Base-by-base conservation (phyloP, 2,797 vertebrate species). In the Chelon labrosus region DNA sequence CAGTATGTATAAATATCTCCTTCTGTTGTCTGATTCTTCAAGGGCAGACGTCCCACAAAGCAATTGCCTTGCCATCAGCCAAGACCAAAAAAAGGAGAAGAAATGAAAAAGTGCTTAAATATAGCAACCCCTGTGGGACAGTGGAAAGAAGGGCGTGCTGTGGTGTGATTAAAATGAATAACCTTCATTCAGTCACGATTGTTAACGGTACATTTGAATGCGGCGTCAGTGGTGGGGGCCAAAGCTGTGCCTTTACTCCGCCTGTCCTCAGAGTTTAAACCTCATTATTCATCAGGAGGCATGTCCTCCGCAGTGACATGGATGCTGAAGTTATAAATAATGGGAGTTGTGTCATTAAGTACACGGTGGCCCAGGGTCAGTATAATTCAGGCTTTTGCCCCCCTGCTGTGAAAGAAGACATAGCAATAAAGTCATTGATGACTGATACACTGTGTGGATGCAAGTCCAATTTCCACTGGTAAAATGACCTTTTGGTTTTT, bases 21-120 rank as follows among this genome's bases (percentile, higher is more conserved):
- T 85, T 91, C 87, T 89, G 86, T 89, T 84, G 80, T 91, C 82
- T 86, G 77, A 85, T 88, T 88, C 84, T 90, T 92, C 88, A 92
- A 92, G 90, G 91, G 88, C 91, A 90, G 83, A 88, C 80, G 5
- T 91, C 86, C 87, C 79, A 88, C 87, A 86, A 89, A 90, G 88
- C 90, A 75, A 90, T 80, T 89, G 84, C 86, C 65, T 87, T 73
- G 81, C 88, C 85, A 90, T 89, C 87, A 92, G 89, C 89, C 84
- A 85, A 84, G 70, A 88, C 82, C 60, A 63, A 85, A 87, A 88
- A 55, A 66, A 19, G 70, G 41, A 82, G 66, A 83, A 86, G 77
- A 85, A 89, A 90, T 89, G 82, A 91, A 91, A 90, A 91, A 89
- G 85, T 88, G 90, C 86, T 93, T 92, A 94, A 94, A 93, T 93